These are phyloP conservation scores for Micropterix aruncella DNA, from an alignment of 2,888 invertebrate species.

Conservation along the genomic window DNA sequence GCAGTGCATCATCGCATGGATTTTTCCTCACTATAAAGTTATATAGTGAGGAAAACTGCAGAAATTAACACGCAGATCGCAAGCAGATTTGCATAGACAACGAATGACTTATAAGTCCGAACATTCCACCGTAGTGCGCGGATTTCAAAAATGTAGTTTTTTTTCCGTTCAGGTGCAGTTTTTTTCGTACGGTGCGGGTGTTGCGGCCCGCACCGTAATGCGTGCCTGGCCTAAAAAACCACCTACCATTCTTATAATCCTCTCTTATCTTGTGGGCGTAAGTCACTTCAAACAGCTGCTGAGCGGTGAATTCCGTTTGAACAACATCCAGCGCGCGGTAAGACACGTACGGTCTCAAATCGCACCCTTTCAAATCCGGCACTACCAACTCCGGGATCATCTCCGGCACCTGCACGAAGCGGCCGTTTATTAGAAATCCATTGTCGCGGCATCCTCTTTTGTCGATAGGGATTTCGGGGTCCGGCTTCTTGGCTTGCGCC, in stretches of 20 bases:
- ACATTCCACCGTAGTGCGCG: too few relatives aligned
- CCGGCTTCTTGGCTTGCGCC: constrained; percentile 35
- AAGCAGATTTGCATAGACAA: too few relatives aligned
- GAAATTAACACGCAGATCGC: too few relatives aligned
- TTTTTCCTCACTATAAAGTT: too few relatives aligned
- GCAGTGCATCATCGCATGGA: too few relatives aligned
- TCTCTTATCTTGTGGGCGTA: constrained; percentile 66
- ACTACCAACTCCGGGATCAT: constrained; percentile 88
- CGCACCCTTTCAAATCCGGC: constrained; percentile 70
- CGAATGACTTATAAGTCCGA: too few relatives aligned
- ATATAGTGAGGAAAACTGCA: too few relatives aligned
- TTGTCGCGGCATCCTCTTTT: constrained; percentile 54
- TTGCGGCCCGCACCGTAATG: too few relatives aligned
- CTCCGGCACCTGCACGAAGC: constrained; percentile 58
- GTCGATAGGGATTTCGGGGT: constrained; percentile 52
- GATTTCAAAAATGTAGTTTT: too few relatives aligned
- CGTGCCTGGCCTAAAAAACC: too few relatives aligned
- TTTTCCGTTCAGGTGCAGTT: too few relatives aligned
- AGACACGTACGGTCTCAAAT: constrained; percentile 89
- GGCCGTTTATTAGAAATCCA: constrained; percentile 41
- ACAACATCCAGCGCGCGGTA: constrained; percentile 63
- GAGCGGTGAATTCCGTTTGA: constrained; percentile 70
- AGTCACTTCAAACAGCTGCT: constrained; percentile 68
- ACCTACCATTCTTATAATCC: constrained; percentile 59
- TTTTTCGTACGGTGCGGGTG: too few relatives aligned